Base-by-base conservation (phyloP, 1,140 invertebrate genomes). In the Gerris buenoi region DNA sequence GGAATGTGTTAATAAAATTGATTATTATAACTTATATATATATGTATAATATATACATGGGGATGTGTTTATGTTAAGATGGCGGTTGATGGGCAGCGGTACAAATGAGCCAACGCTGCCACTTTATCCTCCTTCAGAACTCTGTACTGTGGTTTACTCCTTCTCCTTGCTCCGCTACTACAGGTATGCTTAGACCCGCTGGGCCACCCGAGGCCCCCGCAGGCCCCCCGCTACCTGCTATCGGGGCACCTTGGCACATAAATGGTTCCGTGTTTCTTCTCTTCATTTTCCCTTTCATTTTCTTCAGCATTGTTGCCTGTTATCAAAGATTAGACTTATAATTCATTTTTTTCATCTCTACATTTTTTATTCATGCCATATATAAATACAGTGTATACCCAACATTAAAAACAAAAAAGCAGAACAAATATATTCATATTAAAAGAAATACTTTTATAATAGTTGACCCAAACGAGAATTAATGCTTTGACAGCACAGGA, bases 221-320 rank as follows among this genome's bases (percentile, higher is more conserved):
- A 18, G 63, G 46, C 62, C 67, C 64, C 62, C 67, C 69, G 58
- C n/a, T n/a, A n/a, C 58, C 67, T 61, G 65, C 27, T 0, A 27
- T 29, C 15, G 27, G 61, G 1, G 69, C 64, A 23, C 61, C 33
- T 58, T 70, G 71, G 28, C 89, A 84, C 79, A 95, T 95, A 68
- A 86, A 87, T 68, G 94, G 89, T 81, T 92, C 90, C 68, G 93
- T 95, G 80, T 95, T 93, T 75, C 92, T 86, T 68, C 92, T 83
- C 81, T 93, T 94, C 84, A 95, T 93, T 84, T 95, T 95, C 76
- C 87, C 88, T 81, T 94, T 95, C 83, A 86, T 87, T 82, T 90
- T 89, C 85, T 90, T 90, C 81, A 90, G 81, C 88, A 90, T 90
- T 76, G 88, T 90, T 72, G 88, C 88, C 88, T 90, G 83, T 46